These are phyloP conservation scores for Plebejus anna DNA, from an alignment of 2,888 invertebrate species.

Conservation along the genomic window DNA sequence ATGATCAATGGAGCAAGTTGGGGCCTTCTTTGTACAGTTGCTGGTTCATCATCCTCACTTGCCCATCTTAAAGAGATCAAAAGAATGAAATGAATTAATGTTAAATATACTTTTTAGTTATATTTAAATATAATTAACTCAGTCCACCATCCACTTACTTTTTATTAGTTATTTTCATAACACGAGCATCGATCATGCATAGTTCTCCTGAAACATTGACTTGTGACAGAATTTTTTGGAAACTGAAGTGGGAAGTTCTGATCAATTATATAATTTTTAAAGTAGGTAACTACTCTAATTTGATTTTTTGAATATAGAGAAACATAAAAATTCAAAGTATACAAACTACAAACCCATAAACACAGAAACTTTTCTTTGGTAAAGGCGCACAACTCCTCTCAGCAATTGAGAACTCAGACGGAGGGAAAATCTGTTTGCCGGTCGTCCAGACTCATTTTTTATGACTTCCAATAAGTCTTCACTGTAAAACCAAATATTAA, in stretches of 20 bases:
- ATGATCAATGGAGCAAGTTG: constrained; percentile 40
- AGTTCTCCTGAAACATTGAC: constrained; percentile 54
- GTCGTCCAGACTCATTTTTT: constrained; percentile 62
- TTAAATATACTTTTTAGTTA: constrained; percentile 49
- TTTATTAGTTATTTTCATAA: constrained; percentile 57
- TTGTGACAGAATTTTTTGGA: not conserved
- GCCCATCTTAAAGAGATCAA: constrained; percentile 20
- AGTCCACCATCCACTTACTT: constrained; percentile 51
- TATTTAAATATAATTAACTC: not conserved
- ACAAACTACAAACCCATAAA: constrained; percentile 51
- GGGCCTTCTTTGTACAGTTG: constrained; percentile 34
- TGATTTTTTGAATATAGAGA: no score
- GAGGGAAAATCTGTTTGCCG: constrained; percentile 61
- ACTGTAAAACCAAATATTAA: constrained; percentile 46
- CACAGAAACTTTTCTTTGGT: constrained; percentile 58
- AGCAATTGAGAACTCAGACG: constrained; percentile 67
- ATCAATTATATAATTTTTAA: no score
- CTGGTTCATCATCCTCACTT: constrained; percentile 18
- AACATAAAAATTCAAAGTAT: not conserved
- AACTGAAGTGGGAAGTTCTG: no score
- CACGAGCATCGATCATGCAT: constrained; percentile 64
- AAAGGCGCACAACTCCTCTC: constrained; percentile 62
- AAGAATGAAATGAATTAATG: not conserved
- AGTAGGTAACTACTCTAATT: no score
- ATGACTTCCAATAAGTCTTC: constrained; percentile 61